phyloP scores from a whole-genome alignment of 2,113 vertebrate genomes.

The Bombycilla garrulus region DNA sequence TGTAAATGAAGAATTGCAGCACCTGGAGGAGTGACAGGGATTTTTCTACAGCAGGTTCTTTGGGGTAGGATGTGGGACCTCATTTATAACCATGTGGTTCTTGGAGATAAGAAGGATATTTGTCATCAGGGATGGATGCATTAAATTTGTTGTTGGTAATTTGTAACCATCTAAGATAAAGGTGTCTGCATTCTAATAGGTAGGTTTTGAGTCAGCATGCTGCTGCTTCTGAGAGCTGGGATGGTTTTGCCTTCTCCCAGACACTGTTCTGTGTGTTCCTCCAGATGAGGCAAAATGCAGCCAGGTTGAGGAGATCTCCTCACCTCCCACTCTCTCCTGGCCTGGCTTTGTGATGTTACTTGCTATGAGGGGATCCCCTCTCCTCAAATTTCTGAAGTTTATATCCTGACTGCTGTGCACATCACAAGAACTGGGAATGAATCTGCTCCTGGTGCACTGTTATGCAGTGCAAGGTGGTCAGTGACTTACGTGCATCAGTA shows the following conservation, averaged over 20 bases:
- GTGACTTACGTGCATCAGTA: neutral
- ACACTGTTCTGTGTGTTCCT: neutral
- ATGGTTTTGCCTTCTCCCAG: neutral
- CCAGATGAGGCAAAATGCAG: neutral
- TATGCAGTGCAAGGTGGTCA: neutral
- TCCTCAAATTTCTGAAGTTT: neutral
- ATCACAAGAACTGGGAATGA: neutral
- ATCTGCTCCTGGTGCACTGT: neutral
- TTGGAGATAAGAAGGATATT: neutral
- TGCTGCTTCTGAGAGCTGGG: neutral
- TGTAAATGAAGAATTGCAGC: neutral
- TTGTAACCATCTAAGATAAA: slow-evolving; percentile 13
- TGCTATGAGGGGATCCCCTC: neutral
- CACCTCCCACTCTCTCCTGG: neutral
- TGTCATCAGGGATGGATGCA: neutral
- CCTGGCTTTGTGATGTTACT: neutral
- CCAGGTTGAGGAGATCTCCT: neutral
- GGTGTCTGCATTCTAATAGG: neutral
- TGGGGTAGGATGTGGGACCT: neutral
- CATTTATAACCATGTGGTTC: neutral
- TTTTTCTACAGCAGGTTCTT: neutral
- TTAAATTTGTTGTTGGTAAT: slow-evolving; percentile 17
- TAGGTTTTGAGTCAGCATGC: neutral
- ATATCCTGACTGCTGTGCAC: neutral
- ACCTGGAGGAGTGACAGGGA: neutral